Base-by-base conservation (phyloP, 2,888 invertebrate species). In the Megaustenia siamemsis region DNA sequence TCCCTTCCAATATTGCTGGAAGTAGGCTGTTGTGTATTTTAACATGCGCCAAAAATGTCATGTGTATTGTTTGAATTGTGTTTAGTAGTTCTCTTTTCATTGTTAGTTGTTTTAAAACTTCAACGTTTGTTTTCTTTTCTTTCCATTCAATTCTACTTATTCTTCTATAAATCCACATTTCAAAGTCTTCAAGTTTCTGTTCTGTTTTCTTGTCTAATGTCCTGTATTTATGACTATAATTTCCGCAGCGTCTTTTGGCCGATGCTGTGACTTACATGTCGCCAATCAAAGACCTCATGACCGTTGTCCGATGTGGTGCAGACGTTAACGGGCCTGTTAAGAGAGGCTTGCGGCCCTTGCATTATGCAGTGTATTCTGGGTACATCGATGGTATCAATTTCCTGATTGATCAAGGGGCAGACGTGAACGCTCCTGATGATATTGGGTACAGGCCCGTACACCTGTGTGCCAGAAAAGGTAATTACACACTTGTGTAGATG, bases 401-500 rank as follows among this genome's bases (percentile, higher is more conserved):
- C 81, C 95, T 98, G 77, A 94, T 98, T 68, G 97, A 97, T 0
- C 95, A 97, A 56, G 94, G 94, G 32, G 91, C 93, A 6, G 89
- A 93, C 89, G 97, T 94, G 1, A 92, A 93, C 86, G 88, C 87
- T n/a, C 95, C 96, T 0, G 97, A 98, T 91, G 97, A 97, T 92
- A 97, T 97, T 89, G 98, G 98, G 0, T 98, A 98, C 94, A 97
- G 97, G 84, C 97, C 98, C 0, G 94, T 98, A 71, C 98, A 98
- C 94, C 95, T 98, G 21, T 97, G 97, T n/a, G 97, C 98, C 0
- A 97, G 98, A 90, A 97, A 97, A 91, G 97, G 97, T 95, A 96
- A 32, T n/a, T n/a, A n/a, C n/a, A n/a, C n/a, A n/a, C n/a, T n/a
- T n/a, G n/a, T n/a, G n/a, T n/a, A n/a, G n/a, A n/a, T n/a, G n/a